Base-by-base conservation (phyloP, 2,113 vertebrate genomes). In the Galbula dea region DNA sequence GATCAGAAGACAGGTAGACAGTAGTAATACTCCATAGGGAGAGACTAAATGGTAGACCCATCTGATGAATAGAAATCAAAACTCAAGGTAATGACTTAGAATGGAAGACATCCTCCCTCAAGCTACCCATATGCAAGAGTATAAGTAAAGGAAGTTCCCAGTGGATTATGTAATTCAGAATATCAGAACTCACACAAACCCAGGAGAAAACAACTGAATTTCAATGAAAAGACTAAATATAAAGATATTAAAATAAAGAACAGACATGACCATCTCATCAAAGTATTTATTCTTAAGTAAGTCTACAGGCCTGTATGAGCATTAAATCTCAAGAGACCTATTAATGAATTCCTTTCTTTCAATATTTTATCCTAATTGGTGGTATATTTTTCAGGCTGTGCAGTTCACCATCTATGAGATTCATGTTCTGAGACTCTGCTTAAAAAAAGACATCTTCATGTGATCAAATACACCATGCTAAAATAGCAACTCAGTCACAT, bases 211-310 rank as follows among this genome's bases (percentile, higher is more conserved):
- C 59, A 75, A 48, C 2, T 89, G 61, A 63, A 87, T 95, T 95
- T 87, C 67, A 77, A 16, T 37, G 23, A 83, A 63, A 92, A 74
- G 37, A 77, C 66, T 89, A 78, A 87, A 81, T 69, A 75, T 34
- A 57, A 80, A 91, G 45, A 61, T 21, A 75, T 68, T 71, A 80
- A 84, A 93, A 77, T 68, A 81, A 74, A 75, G 48, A 85, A 78
- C 30, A 77, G 54, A 30, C 45, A 80, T 49, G 59, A 81, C 36
- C 80, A 78, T 10, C 49, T 92, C 77, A 87, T 86, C 71, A 69
- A 94, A 80, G 61, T 81, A 62, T 90, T 87, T 93, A 66, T 92
- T 79, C 55, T 85, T 34, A 94, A 93, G 83, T 29, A 87, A 62
- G 49, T 74, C 77, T 85, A 59, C 34, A 89, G 63, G n/a, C 61